Conservation (phyloP, 2,888 invertebrate genomes). For the Pachliopta kotzebuea region DNA sequence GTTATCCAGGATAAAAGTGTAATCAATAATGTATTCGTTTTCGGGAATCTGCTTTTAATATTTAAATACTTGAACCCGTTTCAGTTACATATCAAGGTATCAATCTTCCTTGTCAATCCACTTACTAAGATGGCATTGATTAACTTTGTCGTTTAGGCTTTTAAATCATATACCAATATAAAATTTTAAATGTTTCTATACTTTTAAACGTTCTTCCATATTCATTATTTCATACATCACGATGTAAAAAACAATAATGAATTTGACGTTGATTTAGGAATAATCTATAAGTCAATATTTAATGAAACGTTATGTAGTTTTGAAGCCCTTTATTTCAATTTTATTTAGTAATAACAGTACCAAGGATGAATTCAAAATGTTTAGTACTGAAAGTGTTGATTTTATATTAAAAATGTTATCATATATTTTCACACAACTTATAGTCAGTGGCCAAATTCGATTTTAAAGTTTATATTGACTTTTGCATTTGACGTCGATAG, state of each 20-base stretch:
- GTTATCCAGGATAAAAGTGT: constrained; percentile 15
- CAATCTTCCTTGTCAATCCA: constrained; percentile 25
- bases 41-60: constrained; percentile 18
- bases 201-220: background rate
- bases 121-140: constrained; percentile 16
- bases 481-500: background rate
- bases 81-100: constrained; percentile 21
- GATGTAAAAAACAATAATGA: too few species aligned
- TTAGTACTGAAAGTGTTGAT: too few species aligned
- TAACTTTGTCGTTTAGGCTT: constrained; percentile 2
- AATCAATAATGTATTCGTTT: constrained; percentile 26
- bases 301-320: too few species aligned
- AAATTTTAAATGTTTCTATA: background rate
- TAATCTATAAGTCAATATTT: too few species aligned
- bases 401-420: background rate
- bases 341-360: too few species aligned
- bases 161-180: background rate
- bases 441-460: background rate
- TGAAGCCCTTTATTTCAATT: too few species aligned
- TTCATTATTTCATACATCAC: background rate
- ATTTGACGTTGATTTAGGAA: too few species aligned
- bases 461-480: background rate
- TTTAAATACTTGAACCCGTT: constrained; percentile 28
- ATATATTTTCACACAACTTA: background rate
- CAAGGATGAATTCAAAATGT: too few species aligned